Evolutionary conservation across 2,113 vertebrate genomes (phyloP).

Genomic region (Mionectes macconnelli): DNA sequence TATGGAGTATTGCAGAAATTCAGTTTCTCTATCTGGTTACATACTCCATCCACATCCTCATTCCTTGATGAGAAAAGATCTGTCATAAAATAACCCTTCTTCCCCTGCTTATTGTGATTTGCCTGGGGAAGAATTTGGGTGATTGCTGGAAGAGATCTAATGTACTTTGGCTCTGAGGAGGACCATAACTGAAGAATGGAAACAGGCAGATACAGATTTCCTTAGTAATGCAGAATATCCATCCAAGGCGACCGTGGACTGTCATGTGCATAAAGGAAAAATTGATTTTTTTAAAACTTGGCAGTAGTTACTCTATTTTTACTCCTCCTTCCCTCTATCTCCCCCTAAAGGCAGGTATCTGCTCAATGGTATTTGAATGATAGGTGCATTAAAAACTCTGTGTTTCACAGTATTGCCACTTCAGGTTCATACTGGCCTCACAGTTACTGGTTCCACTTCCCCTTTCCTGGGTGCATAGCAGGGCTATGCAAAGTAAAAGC

Average conservation of each 20-base stretch:
- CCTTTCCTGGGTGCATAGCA: background rate
- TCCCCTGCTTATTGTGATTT: background rate
- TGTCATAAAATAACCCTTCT: background rate
- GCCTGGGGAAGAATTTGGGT: background rate
- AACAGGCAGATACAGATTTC: background rate
- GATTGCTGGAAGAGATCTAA: background rate
- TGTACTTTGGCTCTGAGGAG: background rate
- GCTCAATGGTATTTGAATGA: background rate
- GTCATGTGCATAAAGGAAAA: background rate
- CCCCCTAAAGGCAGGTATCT: background rate
- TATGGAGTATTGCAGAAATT: background rate
- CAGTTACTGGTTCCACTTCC: conserved; percentile 3
- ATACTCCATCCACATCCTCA: background rate
- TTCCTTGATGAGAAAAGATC: background rate
- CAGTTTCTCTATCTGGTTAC: background rate
- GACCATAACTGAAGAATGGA: background rate
- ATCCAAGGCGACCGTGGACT: background rate
- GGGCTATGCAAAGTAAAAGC: conserved; percentile 5
- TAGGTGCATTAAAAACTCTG: background rate
- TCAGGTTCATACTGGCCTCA: background rate
- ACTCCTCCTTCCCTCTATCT: background rate
- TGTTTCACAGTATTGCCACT: background rate
- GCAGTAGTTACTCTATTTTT: background rate
- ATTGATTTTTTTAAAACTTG: background rate
- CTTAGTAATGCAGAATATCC: background rate